Conservation (phyloP, 2,888 invertebrate species). For the Thelaira solivaga region DNA sequence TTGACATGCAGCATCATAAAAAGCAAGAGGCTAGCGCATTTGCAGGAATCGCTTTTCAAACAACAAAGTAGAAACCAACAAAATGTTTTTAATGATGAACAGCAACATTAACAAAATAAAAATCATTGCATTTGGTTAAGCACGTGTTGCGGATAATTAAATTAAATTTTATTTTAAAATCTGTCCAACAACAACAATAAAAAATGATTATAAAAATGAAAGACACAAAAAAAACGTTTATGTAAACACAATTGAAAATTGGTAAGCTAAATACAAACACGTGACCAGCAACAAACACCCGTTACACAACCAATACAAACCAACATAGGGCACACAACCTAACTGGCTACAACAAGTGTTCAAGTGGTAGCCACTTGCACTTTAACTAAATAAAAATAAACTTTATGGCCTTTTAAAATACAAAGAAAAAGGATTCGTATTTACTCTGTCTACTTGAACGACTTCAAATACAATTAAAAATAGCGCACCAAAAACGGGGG, state of each 20-base stretch:
- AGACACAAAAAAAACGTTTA: constrained; percentile 52
- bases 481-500: too few species aligned
- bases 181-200: constrained; percentile 26
- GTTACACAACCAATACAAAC: constrained; percentile 6
- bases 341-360: constrained; percentile 48
- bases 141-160: constrained; percentile 75
- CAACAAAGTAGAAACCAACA: neutral
- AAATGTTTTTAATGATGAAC: neutral
- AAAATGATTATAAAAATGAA: too few species aligned
- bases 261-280: constrained; percentile 61
- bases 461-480: too few species aligned
- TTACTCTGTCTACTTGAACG: too few species aligned
- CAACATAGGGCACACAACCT: neutral
- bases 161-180: constrained; percentile 69
- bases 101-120: constrained; percentile 64
- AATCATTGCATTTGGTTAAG: constrained; percentile 74
- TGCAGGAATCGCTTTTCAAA: constrained; percentile 12
- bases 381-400: constrained; percentile 36
- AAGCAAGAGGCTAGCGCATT: constrained; percentile 2
- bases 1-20: constrained; percentile 5
- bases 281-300: constrained; percentile 46
- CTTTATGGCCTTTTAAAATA: too few species aligned
- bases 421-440: too few species aligned
- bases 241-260: constrained; percentile 62
- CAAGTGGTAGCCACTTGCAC: constrained; percentile 60